Percentiles rank a stretch among this genome's conserved stretches.
phyloP scores from a whole-genome alignment of 2,113 vertebrate genomes.

The Pao palembangensis region DNA sequence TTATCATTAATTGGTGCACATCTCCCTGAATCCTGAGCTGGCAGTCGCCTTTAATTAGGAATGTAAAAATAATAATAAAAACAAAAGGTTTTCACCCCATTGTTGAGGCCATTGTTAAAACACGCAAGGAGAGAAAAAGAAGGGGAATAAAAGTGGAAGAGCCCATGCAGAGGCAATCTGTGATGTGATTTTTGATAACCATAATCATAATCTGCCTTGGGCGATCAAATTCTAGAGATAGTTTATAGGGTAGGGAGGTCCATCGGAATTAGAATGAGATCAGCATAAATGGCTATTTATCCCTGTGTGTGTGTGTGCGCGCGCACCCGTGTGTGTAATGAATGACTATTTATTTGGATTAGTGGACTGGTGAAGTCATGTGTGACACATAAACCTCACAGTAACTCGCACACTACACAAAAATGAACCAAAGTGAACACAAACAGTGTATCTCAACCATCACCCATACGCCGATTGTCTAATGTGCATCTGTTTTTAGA shows the following conservation, averaged over 20 bases:
- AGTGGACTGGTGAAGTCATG: slow-evolving; percentile 88
- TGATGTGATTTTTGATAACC: slow-evolving; percentile 86
- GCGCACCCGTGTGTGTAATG: slow-evolving; percentile 73
- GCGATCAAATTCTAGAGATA: slow-evolving; percentile 89
- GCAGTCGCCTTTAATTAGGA: no score
- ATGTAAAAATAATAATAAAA: no score
- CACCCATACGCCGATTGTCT: not conserved
- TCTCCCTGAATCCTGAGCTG: slow-evolving; percentile 1
- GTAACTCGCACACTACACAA: slow-evolving; percentile 8
- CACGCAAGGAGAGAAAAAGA: slow-evolving; percentile 22
- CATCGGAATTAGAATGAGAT: slow-evolving; percentile 98
- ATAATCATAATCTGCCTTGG: slow-evolving; percentile 87
- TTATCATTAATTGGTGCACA: not conserved
- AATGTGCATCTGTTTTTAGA: slow-evolving; percentile 1
- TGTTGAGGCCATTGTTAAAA: slow-evolving; percentile 11
- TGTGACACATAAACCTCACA: slow-evolving; percentile 78
- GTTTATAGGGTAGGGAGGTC: slow-evolving; percentile 85
- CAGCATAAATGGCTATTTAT: slow-evolving; percentile 79
- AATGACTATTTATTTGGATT: slow-evolving; percentile 95
- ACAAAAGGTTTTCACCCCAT: no score
- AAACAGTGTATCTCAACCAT: slow-evolving; percentile 7
- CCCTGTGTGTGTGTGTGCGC: slow-evolving; percentile 13
- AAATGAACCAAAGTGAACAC: not conserved
- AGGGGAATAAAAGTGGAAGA: slow-evolving; percentile 42
- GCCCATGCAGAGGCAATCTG: slow-evolving; percentile 73